These are phyloP conservation scores for Thereva unica DNA, from an alignment of 2,888 invertebrate species.

Conservation along the genomic window DNA sequence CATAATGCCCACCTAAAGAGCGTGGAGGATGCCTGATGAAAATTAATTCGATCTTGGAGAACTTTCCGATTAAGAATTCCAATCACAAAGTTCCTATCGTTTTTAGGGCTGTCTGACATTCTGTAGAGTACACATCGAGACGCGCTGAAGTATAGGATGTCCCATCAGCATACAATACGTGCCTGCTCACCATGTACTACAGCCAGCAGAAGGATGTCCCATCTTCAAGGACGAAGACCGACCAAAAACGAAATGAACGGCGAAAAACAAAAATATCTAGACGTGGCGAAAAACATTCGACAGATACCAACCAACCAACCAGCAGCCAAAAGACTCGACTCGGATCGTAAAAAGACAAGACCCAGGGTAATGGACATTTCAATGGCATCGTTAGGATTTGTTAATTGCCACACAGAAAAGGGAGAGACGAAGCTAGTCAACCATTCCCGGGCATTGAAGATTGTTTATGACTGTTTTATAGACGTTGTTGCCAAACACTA, in stretches of 20 bases:
- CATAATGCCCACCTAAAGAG: not conserved
- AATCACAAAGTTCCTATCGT: conserved; percentile 16
- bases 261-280: too few species aligned
- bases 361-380: conserved; percentile 31
- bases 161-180: conserved; percentile 22
- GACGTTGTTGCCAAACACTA: not conserved
- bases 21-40: conserved; percentile 17
- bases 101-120: not conserved
- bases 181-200: not conserved
- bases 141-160: conserved; percentile 11
- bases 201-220: not conserved
- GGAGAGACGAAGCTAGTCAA: too few species aligned
- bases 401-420: conserved; percentile 21
- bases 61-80: conserved; percentile 28
- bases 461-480: conserved; percentile 3
- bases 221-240: too few species aligned
- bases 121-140: too few species aligned
- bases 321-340: too few species aligned
- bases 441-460: not conserved
- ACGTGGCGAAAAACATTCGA: too few species aligned
- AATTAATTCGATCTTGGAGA: conserved; percentile 24
- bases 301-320: too few species aligned
- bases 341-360: too few species aligned
- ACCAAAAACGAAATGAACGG: too few species aligned
- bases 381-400: conserved; percentile 33